Evolutionary conservation across 2,797 vertebrate genomes (phyloP), one percentile per base, ranked within the genome.

Genomic region (Squalus acanthias): DNA sequence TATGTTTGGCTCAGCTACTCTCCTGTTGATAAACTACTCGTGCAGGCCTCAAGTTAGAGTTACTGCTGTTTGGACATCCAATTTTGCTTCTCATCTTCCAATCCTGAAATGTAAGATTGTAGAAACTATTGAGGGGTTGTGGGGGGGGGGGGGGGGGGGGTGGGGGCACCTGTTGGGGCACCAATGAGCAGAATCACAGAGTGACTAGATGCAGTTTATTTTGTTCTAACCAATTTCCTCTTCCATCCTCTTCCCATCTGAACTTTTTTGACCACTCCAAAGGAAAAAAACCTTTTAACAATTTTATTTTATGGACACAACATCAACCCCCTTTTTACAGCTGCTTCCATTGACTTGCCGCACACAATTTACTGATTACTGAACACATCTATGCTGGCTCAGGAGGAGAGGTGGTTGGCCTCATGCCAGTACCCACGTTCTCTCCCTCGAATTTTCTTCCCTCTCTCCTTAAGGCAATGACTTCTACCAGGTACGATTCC

Each of bases 101-200:
- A 53, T 89, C 24, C 3, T 60, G 53, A 89, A 89, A 60, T 60
- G 26, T 26, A 89, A 60, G 50, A 57, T 60, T 57, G 87, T 57
- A 29, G 26, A 53, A 89, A 9, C 87, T 89, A 57, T 1, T 46
- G 79, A 10, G 10, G 29, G 72, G 0, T 39, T 8, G 63, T 63
- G 9, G 5, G 9, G 7, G 2, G 0, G 63, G 7, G 2, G 63
- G 5, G 12, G 7, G 7, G 2, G 0, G 63, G 7, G 7, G 63
- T 10, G 63, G 63, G 8, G 72, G 24, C 8, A 6, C 72, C 9
- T 4, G 29, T 82, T 46, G 69, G 60, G 5, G 20, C 72, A 33
- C 72, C 72, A 74, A 29, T 39, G 79, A 82, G n/a, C 33, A 82
- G 79, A 82, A 82, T 39, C 79, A 82, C 12, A 46, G 33, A 17